Conservation (phyloP, 2,113 vertebrate species). For the Salminus brasiliensis region DNA sequence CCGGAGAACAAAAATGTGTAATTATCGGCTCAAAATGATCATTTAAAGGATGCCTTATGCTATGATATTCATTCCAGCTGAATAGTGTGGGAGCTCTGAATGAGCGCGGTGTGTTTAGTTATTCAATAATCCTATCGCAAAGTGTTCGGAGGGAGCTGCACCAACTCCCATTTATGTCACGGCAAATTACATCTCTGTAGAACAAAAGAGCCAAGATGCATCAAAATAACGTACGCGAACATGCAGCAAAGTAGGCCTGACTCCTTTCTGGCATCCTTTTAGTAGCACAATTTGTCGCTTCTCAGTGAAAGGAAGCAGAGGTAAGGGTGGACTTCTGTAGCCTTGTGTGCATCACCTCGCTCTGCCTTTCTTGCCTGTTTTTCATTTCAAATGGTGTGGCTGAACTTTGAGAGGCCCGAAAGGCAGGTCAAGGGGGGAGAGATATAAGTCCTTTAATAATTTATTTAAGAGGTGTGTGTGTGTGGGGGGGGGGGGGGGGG, state of each 20-base stretch:
- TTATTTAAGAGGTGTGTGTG: constrained; percentile 89
- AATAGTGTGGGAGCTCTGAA: constrained; percentile 37
- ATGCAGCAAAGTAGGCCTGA: not conserved
- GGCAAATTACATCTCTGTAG: constrained; percentile 16
- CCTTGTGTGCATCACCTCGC: constrained; percentile 49
- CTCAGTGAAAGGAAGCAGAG: constrained; percentile 35
- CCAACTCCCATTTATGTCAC: constrained; percentile 18
- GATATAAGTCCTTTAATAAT: constrained; percentile 99
- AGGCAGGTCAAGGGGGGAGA: constrained; percentile 78
- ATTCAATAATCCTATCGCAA: constrained; percentile 9
- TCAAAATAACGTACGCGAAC: constrained; percentile 21
- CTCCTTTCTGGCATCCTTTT: constrained; percentile 9
- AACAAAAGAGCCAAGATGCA: constrained; percentile 23
- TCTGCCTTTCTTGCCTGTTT: constrained; percentile 64
- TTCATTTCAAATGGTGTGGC: constrained; percentile 74
- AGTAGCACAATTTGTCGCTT: constrained; percentile 30
- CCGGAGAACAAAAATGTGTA: constrained; percentile 47
- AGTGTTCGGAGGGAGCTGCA: not conserved
- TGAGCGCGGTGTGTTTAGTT: not conserved
- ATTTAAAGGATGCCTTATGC: constrained; percentile 56
- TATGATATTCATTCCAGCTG: constrained; percentile 49
- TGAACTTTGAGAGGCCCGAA: constrained; percentile 89
- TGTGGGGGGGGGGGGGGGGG: not conserved
- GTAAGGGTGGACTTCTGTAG: constrained; percentile 57
- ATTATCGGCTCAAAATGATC: constrained; percentile 53